Evolutionary conservation across 1,140 invertebrate genomes (phyloP), one percentile per base, ranked within the genome.

Genomic region (Tetranychus urticae): DNA sequence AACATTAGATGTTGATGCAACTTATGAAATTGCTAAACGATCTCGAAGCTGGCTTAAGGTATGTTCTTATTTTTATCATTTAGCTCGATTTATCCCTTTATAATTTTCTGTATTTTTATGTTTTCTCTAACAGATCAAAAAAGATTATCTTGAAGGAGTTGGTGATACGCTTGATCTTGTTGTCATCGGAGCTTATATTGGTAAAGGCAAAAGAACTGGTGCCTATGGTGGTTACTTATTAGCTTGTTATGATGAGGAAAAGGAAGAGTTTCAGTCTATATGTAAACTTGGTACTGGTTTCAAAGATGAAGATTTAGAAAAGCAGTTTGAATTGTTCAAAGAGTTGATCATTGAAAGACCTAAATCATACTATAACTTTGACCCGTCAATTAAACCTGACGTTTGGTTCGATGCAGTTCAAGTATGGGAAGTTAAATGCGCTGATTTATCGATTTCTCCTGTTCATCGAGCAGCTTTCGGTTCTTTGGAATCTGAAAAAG

Each of bases 241-340:
- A 45, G 94, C 88, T n/a, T 97, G 91, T 72, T 94, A 94, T 73
- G 90, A 98, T 73, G 77, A 81, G 37, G 82, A 88, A 47, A 83
- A 82, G 71, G 96, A 99, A 70, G 83, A 91, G 70, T 99, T 86
- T 77, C 92, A 99, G 70, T 80, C 81, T 58, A 80, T 91, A 65
- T 91, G 88, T 70, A 92, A 91, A 74, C 86, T 98, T 74, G 94
- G 94, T 59, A 98, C 94, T 56, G 96, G 94, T 58, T 97, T 99
- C 71, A 85, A 79, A 61, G 94, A 99, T 73, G 90, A 94, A 61
- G 82, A 86, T 69, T 76, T 99, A 23, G 82, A 71, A 56, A 77
- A 75, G 12, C 83, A 92, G 70, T 79, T 82, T 0, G 80, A 69
- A 3, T 80, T 81, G 63, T 79, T 98, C 4, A 82, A 88, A 64